Evolutionary conservation across 2,888 invertebrate genomes (phyloP).

Genomic region (Tetragonisca angustula): DNA sequence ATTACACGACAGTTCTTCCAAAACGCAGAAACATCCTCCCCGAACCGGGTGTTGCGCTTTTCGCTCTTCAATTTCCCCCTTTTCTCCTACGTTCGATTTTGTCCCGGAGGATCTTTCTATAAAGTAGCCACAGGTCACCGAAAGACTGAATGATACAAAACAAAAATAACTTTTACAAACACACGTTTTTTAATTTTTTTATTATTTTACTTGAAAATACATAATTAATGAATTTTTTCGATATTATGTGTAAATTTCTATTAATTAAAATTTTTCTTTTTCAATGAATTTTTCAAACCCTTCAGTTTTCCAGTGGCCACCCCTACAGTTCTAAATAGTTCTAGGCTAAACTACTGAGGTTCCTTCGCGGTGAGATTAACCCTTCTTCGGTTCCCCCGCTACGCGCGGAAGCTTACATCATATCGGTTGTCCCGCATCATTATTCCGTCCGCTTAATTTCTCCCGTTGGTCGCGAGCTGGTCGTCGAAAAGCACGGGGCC

Average conservation of each 20-base stretch:
- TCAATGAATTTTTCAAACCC: too few species aligned
- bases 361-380: constrained; percentile 3
- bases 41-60: neutral
- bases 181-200: too few species aligned
- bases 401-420: constrained; percentile 31
- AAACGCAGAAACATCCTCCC: neutral
- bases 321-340: neutral
- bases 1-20: too few species aligned
- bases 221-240: too few species aligned
- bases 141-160: too few species aligned
- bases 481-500: constrained; percentile 43
- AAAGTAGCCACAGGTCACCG: too few species aligned
- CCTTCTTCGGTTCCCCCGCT: neutral
- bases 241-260: too few species aligned
- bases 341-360: neutral
- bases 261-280: too few species aligned
- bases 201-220: too few species aligned
- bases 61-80: neutral
- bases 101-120: neutral
- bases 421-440: constrained; percentile 33
- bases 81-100: neutral
- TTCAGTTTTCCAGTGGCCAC: too few species aligned
- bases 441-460: constrained; percentile 54
- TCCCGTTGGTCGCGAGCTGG: constrained; percentile 28
- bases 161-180: too few species aligned